Evolutionary conservation across 2,888 invertebrate genomes (phyloP).

Genomic region (Ectemnius continuus): DNA sequence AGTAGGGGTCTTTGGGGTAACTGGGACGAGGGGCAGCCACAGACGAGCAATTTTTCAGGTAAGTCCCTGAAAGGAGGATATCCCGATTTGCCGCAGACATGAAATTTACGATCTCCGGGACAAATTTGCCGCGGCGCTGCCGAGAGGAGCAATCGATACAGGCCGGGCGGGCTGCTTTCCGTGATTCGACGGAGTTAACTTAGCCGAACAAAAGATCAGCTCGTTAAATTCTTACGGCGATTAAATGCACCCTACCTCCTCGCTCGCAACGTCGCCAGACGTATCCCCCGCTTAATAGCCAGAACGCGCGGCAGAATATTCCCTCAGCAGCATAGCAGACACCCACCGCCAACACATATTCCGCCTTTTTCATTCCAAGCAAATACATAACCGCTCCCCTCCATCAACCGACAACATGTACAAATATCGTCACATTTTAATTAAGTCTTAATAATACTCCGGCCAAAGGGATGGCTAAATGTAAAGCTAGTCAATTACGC

Average conservation of each 20-base stretch:
- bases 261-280: not conserved
- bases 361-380: not conserved
- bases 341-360: not conserved
- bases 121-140: slow-evolving; percentile 20
- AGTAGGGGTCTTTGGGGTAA: too few relatives aligned
- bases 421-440: not conserved
- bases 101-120: slow-evolving; percentile 27
- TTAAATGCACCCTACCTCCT: slow-evolving; percentile 35
- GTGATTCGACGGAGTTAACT: slow-evolving; percentile 13
- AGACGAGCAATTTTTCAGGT: not conserved
- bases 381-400: not conserved
- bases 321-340: not conserved
- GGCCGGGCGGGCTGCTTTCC: not conserved
- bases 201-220: slow-evolving; percentile 21
- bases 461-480: too few relatives aligned
- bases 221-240: slow-evolving; percentile 48
- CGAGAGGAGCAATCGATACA: slow-evolving; percentile 19
- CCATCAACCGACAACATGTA: not conserved
- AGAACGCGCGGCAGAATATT: slow-evolving; percentile 22
- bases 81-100: too few relatives aligned
- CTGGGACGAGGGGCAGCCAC: not conserved
- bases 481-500: too few relatives aligned
- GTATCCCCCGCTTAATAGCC: slow-evolving; percentile 32
- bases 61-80: slow-evolving; percentile 6
- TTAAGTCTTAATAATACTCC: too few relatives aligned